Evolutionary conservation across 2,113 vertebrate species (phyloP).

Genomic region (Sorex fumeus): DNA sequence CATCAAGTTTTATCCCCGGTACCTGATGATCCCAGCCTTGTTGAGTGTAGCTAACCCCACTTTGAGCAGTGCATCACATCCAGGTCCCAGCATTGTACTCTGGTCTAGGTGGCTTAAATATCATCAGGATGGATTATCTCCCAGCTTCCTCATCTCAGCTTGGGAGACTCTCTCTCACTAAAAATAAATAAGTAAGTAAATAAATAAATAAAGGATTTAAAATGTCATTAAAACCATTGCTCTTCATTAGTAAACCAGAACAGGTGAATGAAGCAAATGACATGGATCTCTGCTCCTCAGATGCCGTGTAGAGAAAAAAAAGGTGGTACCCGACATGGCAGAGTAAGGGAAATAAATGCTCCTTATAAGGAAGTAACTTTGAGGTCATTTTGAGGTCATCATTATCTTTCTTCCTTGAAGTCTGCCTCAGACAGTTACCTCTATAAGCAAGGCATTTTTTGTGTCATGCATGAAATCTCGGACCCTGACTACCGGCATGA

Average conservation of each 20-base stretch:
- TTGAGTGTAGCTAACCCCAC: no score
- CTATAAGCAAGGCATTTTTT: background rate
- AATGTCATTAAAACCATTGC: background rate
- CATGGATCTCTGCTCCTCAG: accelerated
- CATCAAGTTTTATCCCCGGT: no score
- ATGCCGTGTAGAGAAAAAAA: background rate
- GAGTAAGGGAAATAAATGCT: background rate
- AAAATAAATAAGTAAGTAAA: no score
- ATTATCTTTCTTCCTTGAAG: background rate
- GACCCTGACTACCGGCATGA: background rate
- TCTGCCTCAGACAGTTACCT: background rate
- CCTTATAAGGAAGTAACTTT: background rate
- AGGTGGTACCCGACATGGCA: background rate
- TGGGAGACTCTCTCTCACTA: no score
- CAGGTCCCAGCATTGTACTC: no score
- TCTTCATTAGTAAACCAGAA: background rate
- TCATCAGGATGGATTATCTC: no score
- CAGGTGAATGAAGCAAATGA: background rate
- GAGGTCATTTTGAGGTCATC: background rate
- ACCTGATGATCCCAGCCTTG: no score
- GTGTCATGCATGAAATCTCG: background rate
- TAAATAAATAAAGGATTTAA: background rate
- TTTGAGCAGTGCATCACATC: no score
- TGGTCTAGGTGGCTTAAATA: no score
- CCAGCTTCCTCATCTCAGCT: no score